Base-by-base conservation (phyloP, 2,113 vertebrate genomes). In the Falco punctatus region DNA sequence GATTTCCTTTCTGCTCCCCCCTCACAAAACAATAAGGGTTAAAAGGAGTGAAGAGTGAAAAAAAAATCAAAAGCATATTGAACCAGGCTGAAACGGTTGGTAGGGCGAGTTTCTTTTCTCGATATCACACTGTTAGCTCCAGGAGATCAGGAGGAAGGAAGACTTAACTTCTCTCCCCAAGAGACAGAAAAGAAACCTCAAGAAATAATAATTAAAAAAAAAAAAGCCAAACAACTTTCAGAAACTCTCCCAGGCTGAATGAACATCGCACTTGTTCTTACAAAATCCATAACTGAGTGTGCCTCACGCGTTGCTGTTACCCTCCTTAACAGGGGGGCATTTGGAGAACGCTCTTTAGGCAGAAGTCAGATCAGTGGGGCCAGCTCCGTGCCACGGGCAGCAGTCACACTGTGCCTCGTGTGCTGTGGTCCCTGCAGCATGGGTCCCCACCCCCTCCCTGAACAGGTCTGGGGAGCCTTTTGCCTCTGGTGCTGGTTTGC, bases 341-440 rank as follows among this genome's bases (percentile, higher is more conserved):
- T 15, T 33, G 71, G 83, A 70, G 54, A 52, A 35, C 0, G 14
- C 3, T 69, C 54, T 70, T 58, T 13, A 3, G 22, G 48, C 48
- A 67, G 44, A 16, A 26, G 20, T 3, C 2, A 6, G 35, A n/a
- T 16, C 11, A 23, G 10, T 3, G 0, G 21, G 2, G 12, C 17
- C 0, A 0, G 32, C 26, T 57, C 71, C 3, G 2, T 7, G 21
- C 23, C 0, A 0, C 0, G n/a, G 61, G 57, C 42, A 38, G 66
- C 5, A 1, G 4, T 2, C 9, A 35, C 42, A 33, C 2, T 1
- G 27, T 4, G 1, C 32, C 42, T 42, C 1, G 0, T 20, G 5
- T 42, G 18, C 65, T 14, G 16, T 4, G 28, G 21, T 52, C 18
- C 33, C 10, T 10, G 35, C 1, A 5, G 15, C 3, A 6, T 2